Base-by-base conservation (phyloP, 2,888 invertebrate species). In the Acronicta aceris region DNA sequence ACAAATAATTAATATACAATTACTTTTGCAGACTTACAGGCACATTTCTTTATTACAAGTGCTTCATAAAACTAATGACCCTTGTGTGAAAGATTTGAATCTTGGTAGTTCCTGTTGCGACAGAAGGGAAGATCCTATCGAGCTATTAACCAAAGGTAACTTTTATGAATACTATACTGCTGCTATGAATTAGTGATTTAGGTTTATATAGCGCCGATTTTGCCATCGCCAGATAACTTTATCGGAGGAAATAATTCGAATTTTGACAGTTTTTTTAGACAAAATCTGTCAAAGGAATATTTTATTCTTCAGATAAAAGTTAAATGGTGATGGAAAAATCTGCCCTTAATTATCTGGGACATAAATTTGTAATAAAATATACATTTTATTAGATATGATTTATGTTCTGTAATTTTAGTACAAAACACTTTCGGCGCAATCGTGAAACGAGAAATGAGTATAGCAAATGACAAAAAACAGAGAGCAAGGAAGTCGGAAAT, bases 21-120 rank as follows among this genome's bases (percentile, higher is more conserved):
- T 4, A 30, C 25, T n/a, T 65, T 85, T 89, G 46, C 78, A 94
- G 94, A 83, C 79, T 70, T 93, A 80, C 57, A 86, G 80, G 54
- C 87, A 93, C 60, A 87, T 94, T 5, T 92, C 93, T 9, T 60
- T 93, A 41, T 74, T 94, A 56, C 91, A 94, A 92, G 90, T 94
- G 13, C 80, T 94, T 38, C 94, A 94, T 80, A 94, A 93, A 87
- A 89, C 90, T 1, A 93, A 93, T 66, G 77, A 76, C 13, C 81
- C 86, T 12, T 53, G 72, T 30, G n/a, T 58, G 17, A 68, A 74
- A 54, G 82, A 84, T 43, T 51, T 69, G 16, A 60, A 70, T 40
- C 52, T 71, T 15, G 72, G 59, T 10, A 51, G 71, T 40, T 40
- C 65, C 6, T 53, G 71, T 41, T 73, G 69, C 58, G 80, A 83